Evolutionary conservation across 2,113 vertebrate genomes (phyloP).

Genomic region (Pelobates fuscus): DNA sequence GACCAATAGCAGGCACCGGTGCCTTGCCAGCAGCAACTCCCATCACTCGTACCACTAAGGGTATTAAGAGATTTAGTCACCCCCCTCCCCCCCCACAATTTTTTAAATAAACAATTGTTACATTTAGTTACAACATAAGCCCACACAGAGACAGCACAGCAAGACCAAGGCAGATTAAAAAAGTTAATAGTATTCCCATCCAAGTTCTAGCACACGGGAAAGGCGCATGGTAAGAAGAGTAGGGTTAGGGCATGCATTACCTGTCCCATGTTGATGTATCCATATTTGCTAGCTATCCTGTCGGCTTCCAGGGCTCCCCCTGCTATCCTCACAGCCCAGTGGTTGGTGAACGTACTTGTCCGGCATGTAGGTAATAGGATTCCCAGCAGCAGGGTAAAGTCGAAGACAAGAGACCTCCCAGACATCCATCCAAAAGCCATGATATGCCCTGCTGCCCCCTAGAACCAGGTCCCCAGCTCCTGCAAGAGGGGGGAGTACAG

Average conservation of each 20-base stretch:
- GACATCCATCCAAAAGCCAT: conserved; percentile 79
- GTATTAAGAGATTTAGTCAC: too few relatives aligned
- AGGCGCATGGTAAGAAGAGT: not conserved
- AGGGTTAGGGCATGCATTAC: conserved; percentile 64
- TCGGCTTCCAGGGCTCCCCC: conserved; percentile 86
- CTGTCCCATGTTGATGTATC: conserved; percentile 96
- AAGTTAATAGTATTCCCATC: conserved; percentile 25
- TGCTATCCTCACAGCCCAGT: conserved; percentile 93
- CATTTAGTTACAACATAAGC: too few relatives aligned
- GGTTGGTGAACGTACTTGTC: conserved; percentile 95
- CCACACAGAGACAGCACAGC: too few relatives aligned
- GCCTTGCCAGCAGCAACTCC: too few relatives aligned
- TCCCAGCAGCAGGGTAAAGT: conserved; percentile 81
- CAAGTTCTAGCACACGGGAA: not conserved
- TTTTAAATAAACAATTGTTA: too few relatives aligned
- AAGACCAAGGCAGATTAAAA: not conserved
- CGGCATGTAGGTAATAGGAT: conserved; percentile 80
- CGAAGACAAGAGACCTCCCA: conserved; percentile 77
- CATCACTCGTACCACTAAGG: too few relatives aligned
- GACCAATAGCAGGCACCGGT: too few relatives aligned
- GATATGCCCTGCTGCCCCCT: conserved; percentile 55
- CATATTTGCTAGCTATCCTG: conserved; percentile 90
- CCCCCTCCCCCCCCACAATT: too few relatives aligned
- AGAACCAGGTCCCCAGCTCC: conserved; percentile 57
- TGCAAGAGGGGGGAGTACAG: conserved; percentile 55